Percentiles rank a stretch among this genome's conserved stretches.
Conservation (phyloP, 2,888 invertebrate genomes). For the Zonitis immaculata region DNA sequence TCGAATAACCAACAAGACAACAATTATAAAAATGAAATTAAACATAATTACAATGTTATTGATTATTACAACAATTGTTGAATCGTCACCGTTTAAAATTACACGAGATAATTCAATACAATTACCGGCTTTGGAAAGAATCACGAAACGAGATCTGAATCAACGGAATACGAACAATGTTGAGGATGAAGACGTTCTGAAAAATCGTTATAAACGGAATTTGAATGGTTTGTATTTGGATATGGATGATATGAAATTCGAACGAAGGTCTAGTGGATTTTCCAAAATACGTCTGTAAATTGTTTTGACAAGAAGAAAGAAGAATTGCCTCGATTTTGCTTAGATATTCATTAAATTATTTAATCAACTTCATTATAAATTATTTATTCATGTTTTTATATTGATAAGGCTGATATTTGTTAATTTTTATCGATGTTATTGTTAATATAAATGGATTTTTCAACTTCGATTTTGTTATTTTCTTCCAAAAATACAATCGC, state of each 20-base stretch:
- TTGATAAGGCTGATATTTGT: too few species aligned
- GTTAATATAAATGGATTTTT: too few species aligned
- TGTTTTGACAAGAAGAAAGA: not conserved
- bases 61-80: not conserved
- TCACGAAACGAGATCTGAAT: not conserved
- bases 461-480: too few species aligned
- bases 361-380: not conserved
- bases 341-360: not conserved
- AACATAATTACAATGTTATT: not conserved
- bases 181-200: not conserved
- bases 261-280: not conserved
- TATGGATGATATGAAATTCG: not conserved
- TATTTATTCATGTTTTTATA: too few species aligned
- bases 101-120: not conserved
- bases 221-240: not conserved
- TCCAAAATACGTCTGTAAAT: not conserved
- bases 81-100: not conserved
- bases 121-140: not conserved
- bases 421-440: too few species aligned
- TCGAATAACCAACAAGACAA: not conserved
- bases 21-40: conserved; percentile 6
- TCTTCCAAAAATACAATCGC: too few species aligned
- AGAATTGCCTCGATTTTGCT: not conserved
- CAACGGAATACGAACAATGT: not conserved
- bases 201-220: not conserved